These are phyloP conservation scores for Drosophila neutralis DNA, from an alignment of 2,888 invertebrate species.

Conservation along the genomic window DNA sequence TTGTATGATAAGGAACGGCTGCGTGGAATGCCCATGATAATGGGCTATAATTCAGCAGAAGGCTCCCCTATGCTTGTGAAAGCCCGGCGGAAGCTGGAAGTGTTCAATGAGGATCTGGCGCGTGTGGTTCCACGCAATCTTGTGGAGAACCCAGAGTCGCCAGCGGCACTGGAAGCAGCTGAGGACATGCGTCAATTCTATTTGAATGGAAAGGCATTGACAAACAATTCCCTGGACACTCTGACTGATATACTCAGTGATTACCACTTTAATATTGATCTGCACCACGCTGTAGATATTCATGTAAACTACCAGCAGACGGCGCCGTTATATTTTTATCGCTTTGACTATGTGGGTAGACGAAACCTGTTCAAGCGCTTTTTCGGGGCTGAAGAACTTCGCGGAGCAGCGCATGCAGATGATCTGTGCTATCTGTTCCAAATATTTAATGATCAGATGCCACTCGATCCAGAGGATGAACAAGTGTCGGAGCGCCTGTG, in stretches of 20 bases:
- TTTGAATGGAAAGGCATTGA: constrained; percentile 83
- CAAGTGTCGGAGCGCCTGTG: constrained; percentile 85
- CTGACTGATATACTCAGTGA: constrained; percentile 86
- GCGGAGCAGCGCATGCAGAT: constrained; percentile 87
- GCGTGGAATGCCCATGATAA: constrained; percentile 85
- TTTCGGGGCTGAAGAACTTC: constrained; percentile 83
- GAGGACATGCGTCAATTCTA: constrained; percentile 84
- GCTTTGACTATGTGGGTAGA: constrained; percentile 86
- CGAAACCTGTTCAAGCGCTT: constrained; percentile 86
- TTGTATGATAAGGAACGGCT: constrained; percentile 82
- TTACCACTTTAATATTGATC: constrained; percentile 80
- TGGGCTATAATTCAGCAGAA: constrained; percentile 87
- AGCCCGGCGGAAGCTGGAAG: constrained; percentile 71
- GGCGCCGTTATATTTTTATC: constrained; percentile 86
- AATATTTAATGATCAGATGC: constrained; percentile 55
- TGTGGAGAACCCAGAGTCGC: constrained; percentile 58
- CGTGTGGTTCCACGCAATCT: constrained; percentile 81
- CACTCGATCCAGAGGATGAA: constrained; percentile 61
- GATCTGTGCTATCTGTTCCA: constrained; percentile 87
- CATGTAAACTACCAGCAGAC: constrained; percentile 70
- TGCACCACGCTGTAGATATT: constrained; percentile 73
- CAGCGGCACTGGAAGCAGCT: constrained; percentile 59
- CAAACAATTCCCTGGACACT: constrained; percentile 83
- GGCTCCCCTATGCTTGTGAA: constrained; percentile 84
- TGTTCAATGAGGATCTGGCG: constrained; percentile 73